These are phyloP conservation scores for Capromys pilorides DNA, from an alignment of 2,797 vertebrate genomes.

Conservation along the genomic window DNA sequence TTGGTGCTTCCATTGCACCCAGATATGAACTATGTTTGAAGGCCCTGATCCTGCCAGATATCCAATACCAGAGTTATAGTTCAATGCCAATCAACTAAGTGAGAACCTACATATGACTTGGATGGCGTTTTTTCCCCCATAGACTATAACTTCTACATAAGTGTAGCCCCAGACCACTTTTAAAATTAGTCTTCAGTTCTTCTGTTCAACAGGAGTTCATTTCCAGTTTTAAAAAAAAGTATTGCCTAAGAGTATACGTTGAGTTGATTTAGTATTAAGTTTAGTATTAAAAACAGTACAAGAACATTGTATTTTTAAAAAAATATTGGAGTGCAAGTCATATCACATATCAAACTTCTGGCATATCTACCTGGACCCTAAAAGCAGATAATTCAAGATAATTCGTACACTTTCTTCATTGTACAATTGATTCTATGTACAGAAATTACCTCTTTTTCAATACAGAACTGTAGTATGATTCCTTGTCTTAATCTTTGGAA, in stretches of 20 bases:
- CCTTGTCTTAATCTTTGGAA: constrained; percentile 67
- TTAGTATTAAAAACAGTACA: constrained; percentile 16
- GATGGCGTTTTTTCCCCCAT: constrained; percentile 9
- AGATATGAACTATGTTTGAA: constrained; percentile 75
- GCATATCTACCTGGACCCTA: not conserved
- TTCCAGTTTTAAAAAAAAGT: not conserved
- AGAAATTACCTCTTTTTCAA: constrained; percentile 41
- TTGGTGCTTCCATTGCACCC: constrained; percentile 66
- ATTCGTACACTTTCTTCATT: not conserved
- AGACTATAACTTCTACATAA: constrained; percentile 37
- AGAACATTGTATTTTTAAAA: constrained; percentile 46
- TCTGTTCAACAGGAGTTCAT: constrained; percentile 22
- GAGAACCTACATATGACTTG: not conserved
- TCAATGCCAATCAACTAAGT: constrained; percentile 43
- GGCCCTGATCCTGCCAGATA: constrained; percentile 59
- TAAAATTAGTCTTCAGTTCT: constrained; percentile 34
- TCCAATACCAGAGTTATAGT: not conserved
- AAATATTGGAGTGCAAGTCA: constrained; percentile 44
- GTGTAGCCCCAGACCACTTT: constrained; percentile 13
- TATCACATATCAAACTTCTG: not conserved
- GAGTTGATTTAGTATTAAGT: constrained; percentile 34
- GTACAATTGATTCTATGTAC: not conserved
- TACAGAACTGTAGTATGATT: constrained; percentile 43
- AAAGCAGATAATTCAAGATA: constrained; percentile 11
- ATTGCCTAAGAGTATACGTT: constrained; percentile 36